These are phyloP conservation scores for Lobophora halterata DNA, from an alignment of 2,888 invertebrate genomes.

Conservation along the genomic window DNA sequence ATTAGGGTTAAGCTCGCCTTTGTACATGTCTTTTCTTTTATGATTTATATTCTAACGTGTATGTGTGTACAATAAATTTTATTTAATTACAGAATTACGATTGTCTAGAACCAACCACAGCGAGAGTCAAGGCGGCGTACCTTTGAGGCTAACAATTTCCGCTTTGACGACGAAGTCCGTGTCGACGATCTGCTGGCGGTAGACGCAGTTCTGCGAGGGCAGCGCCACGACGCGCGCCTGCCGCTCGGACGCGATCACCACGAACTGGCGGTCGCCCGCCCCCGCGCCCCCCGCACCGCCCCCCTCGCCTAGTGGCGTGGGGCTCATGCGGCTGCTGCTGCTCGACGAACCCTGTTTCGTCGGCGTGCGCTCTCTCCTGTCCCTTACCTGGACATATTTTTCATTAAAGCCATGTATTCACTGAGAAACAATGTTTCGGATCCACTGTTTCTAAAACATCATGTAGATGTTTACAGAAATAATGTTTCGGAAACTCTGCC, in stretches of 20 bases:
- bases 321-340: constrained; percentile 88
- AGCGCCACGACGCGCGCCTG: constrained; percentile 96
- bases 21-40: too few species aligned
- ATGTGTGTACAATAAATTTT: too few species aligned
- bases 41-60: too few species aligned
- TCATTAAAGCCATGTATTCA: not conserved
- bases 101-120: too few species aligned
- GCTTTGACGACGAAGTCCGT: constrained; percentile 96
- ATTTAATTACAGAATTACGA: too few species aligned
- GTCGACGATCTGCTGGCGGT: constrained; percentile 95
- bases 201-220: constrained; percentile 97
- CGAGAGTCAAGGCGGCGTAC: constrained; percentile 67
- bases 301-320: too few species aligned
- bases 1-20: too few species aligned
- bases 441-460: too few species aligned
- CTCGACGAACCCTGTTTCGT: constrained; percentile 81
- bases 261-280: constrained; percentile 91
- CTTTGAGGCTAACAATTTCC: constrained; percentile 95
- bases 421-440: not conserved
- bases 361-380: constrained; percentile 79
- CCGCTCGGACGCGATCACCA: constrained; percentile 96
- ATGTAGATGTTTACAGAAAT: too few species aligned
- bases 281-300: constrained; percentile 53
- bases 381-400: constrained; percentile 44
- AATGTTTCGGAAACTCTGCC: too few species aligned